Evolutionary conservation across 2,113 vertebrate species (phyloP), one percentile per base, ranked within the genome.

Genomic region (Planiliza haematocheilus): DNA sequence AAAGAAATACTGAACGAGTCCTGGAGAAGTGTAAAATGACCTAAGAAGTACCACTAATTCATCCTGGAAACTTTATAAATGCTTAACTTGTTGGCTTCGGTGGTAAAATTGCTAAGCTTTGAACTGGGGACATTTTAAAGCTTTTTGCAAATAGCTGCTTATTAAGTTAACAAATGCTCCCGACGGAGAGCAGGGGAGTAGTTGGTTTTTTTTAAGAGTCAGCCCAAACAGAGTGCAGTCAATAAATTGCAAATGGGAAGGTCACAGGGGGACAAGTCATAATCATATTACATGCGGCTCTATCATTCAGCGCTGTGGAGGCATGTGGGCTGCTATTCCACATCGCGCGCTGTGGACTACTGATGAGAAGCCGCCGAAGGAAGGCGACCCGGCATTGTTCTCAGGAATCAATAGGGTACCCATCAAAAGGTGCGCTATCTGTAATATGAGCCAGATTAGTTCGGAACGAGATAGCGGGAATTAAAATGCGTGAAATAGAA

Each of bases 401-500:
- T 63, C 74, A 60, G 52, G 70, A 83, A 86, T 90, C 74, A 86
- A 84, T 84, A 42, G 72, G 70, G 75, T 73, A 60, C 72, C 34
- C 71, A 83, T 86, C 81, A 89, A 82, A 81, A 78, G 79, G 72
- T 79, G 60, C 8, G 10, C 50, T 82, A 63, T 85, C 86, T 74
- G 62, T 78, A 86, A 89, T 82, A 85, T 83, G 77, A 85, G 48
- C 45, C 48, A 81, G 77, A 78, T 86, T 58, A 64, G 68, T 76
- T 86, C n/a, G n/a, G 68, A 83, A 77, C 34, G 41, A 80, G 85
- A 85, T 89, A 88, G 79, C 39, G 3, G 42, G 62, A 82, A 88
- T 83, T 81, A 55, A 77, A 84, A 81, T 66, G 72, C 79, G 65
- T 79, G 73, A 46, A 80, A 65, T 8, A 30, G 77, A 90, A 88